Percentiles rank a stretch among this genome's conserved stretches.
Conservation (phyloP, 2,888 invertebrate genomes). For the Melinaea menophilus region DNA sequence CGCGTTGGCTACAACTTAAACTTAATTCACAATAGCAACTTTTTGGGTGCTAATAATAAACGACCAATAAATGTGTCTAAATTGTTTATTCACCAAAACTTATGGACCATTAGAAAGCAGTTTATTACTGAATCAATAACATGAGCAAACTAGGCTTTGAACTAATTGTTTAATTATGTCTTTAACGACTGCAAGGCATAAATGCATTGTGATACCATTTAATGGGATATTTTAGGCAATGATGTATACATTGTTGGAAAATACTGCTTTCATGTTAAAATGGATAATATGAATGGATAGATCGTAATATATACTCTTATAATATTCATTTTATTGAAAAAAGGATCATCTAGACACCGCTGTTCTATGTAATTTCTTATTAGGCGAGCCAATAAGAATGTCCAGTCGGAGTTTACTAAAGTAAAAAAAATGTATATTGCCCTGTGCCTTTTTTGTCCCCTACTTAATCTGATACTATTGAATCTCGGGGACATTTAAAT, state of each 20-base stretch:
- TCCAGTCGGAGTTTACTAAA: too few species aligned
- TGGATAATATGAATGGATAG: too few species aligned
- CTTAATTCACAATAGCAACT: constrained; percentile 19
- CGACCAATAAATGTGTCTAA: constrained; percentile 55
- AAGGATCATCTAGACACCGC: too few species aligned
- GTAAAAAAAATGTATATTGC: too few species aligned
- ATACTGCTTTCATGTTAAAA: neutral
- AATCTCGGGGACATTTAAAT: too few species aligned
- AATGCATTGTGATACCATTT: constrained; percentile 11
- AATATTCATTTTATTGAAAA: too few species aligned
- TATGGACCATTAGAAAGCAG: constrained; percentile 60
- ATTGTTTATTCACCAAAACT: constrained; percentile 59
- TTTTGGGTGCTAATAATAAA: constrained; percentile 33
- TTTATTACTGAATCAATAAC: constrained; percentile 63
- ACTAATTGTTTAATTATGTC: constrained; percentile 29
- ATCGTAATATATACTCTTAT: too few species aligned
- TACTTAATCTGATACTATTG: too few species aligned
- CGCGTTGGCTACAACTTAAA: constrained; percentile 9
- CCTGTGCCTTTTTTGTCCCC: too few species aligned
- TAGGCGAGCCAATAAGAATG: too few species aligned
- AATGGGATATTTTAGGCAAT: constrained; percentile 15
- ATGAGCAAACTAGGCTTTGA: constrained; percentile 33
- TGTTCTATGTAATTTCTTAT: too few species aligned
- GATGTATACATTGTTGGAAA: neutral
- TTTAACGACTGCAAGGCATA: constrained; percentile 16